Evolutionary conservation across 2,888 invertebrate genomes (phyloP).

Genomic region (Calliscelio sp.): DNA sequence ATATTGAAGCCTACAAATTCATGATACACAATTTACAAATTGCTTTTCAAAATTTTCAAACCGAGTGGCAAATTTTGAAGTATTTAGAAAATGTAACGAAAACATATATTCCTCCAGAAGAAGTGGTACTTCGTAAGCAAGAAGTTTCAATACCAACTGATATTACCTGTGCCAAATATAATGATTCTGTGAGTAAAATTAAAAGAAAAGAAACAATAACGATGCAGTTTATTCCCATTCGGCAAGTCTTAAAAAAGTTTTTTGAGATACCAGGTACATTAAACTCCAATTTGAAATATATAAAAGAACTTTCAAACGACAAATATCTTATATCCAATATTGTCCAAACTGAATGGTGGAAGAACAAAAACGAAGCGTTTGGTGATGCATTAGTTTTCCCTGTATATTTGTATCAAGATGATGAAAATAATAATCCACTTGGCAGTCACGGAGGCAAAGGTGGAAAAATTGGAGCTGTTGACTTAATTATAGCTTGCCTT

Average conservation of each 20-base stretch:
- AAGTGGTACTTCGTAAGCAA: not conserved
- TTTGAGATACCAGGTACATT: constrained; percentile 39
- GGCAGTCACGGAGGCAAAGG: constrained; percentile 57
- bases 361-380: constrained; percentile 23
- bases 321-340: constrained; percentile 43
- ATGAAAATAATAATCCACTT: constrained; percentile 53
- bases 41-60: not conserved
- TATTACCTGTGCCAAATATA: not conserved
- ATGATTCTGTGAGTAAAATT: not conserved
- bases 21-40: not conserved
- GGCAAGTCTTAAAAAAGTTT: constrained; percentile 44
- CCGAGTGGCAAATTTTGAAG: not conserved
- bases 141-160: not conserved
- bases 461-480: constrained; percentile 57
- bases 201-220: not conserved
- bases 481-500: constrained; percentile 58
- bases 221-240: constrained; percentile 40
- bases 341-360: constrained; percentile 48
- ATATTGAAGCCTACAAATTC: not conserved
- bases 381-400: constrained; percentile 42
- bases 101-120: constrained; percentile 6
- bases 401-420: constrained; percentile 57
- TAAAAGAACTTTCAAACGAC: constrained; percentile 27
- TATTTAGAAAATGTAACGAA: not conserved
- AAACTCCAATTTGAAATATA: constrained; percentile 38